Evolutionary conservation across 2,888 invertebrate species (phyloP).

Genomic region (Vesta saturnalis): DNA sequence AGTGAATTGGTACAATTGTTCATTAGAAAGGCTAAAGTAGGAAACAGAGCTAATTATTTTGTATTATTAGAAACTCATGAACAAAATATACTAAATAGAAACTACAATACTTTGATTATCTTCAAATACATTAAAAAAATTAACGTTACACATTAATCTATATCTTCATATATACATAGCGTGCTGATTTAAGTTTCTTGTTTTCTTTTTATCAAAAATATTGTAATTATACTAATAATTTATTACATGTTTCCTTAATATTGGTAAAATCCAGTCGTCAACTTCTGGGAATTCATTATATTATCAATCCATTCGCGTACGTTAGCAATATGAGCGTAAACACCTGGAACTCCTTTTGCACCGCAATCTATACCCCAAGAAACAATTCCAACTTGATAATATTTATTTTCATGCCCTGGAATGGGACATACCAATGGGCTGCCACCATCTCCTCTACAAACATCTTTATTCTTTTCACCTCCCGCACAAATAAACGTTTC

Average conservation of each 20-base stretch:
- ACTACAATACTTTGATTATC: too few relatives aligned
- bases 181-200: too few relatives aligned
- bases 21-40: too few relatives aligned
- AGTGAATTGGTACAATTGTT: too few relatives aligned
- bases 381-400: conserved; percentile 67
- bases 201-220: too few relatives aligned
- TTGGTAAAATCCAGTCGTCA: neutral
- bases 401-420: conserved; percentile 60
- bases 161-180: too few relatives aligned
- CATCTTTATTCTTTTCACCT: conserved; percentile 75
- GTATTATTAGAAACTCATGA: too few relatives aligned
- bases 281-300: neutral
- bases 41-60: too few relatives aligned
- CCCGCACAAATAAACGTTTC: conserved; percentile 81
- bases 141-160: too few relatives aligned
- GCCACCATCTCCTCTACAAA: conserved; percentile 82
- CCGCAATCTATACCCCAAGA: conserved; percentile 66
- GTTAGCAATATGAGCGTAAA: conserved; percentile 62
- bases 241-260: conserved; percentile 61
- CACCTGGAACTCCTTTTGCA: conserved; percentile 61
- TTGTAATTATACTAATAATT: too few relatives aligned
- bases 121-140: too few relatives aligned
- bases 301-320: conserved; percentile 61
- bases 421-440: conserved; percentile 80
- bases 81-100: too few relatives aligned